phyloP scores from a whole-genome alignment of 2,888 invertebrate species.

The Polia nebulosa region DNA sequence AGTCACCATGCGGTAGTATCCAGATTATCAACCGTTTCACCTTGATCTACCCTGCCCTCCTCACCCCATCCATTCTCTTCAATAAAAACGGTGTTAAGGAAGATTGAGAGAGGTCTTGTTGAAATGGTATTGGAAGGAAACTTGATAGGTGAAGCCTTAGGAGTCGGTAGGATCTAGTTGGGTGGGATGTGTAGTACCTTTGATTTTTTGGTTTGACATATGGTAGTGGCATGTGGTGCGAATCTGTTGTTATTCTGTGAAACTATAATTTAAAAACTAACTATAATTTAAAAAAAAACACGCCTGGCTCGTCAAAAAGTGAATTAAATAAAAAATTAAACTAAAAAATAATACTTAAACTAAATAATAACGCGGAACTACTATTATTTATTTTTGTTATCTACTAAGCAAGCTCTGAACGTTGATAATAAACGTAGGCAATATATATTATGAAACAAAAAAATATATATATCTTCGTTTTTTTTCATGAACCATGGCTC shows the following conservation, averaged over 20 bases:
- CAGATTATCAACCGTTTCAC: constrained; percentile 13
- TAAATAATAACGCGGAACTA: no score
- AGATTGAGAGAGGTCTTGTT: constrained; percentile 20
- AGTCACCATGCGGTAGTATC: constrained; percentile 35
- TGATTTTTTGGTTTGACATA: constrained; percentile 8
- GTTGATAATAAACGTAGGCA: no score
- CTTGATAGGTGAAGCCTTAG: constrained; percentile 68
- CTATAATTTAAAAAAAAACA: no score
- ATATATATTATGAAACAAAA: no score
- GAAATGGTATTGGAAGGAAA: constrained; percentile 56
- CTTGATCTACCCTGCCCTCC: constrained; percentile 7
- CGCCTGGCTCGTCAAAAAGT: no score
- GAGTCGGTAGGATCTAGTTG: constrained; percentile 49
- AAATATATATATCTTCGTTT: no score
- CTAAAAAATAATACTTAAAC: no score
- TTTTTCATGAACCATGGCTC: no score
- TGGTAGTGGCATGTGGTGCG: constrained; percentile 7
- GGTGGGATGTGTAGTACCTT: constrained; percentile 42
- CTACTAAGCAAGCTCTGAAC: no score
- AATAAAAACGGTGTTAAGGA: background rate
- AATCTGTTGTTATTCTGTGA: constrained; percentile 17
- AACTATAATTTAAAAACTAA: no score
- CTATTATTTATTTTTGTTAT: no score
- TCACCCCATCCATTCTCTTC: background rate
- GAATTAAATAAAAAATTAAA: no score